Percentiles rank a stretch among this genome's conserved stretches.
These are phyloP conservation scores for Oreochromis tanganicae DNA, from an alignment of 2,113 vertebrate genomes.

Conservation along the genomic window DNA sequence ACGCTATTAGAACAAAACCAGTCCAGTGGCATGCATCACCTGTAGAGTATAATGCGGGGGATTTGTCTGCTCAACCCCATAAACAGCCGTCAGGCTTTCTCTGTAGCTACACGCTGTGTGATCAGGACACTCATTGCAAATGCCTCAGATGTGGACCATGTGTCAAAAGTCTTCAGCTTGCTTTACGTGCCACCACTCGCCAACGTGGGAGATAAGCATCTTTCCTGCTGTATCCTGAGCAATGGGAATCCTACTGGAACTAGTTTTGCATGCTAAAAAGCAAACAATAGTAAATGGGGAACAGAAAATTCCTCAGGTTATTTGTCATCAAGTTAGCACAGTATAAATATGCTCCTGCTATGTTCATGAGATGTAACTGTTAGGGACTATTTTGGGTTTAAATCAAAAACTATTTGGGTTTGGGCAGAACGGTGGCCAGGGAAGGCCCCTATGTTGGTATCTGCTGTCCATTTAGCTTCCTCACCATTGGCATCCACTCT, in stretches of 20 bases:
- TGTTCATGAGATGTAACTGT: slow-evolving; percentile 14
- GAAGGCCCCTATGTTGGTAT: slow-evolving; percentile 38
- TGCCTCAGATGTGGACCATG: slow-evolving; percentile 56
- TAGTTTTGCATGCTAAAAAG: slow-evolving; percentile 52
- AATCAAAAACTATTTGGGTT: slow-evolving; percentile 18
- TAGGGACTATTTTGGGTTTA: slow-evolving; percentile 10
- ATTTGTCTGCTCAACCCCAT: slow-evolving; percentile 41
- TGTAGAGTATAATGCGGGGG: slow-evolving; percentile 44
- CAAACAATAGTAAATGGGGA: slow-evolving; percentile 58
- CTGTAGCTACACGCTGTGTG: slow-evolving; percentile 31
- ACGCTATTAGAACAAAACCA: neutral
- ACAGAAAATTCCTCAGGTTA: slow-evolving; percentile 52
- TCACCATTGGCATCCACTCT: slow-evolving; percentile 17
- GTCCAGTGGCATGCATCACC: slow-evolving; percentile 45
- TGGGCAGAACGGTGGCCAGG: neutral
- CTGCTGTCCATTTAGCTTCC: slow-evolving; percentile 46
- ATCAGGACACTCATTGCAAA: slow-evolving; percentile 38
- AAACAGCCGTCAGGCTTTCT: slow-evolving; percentile 41
- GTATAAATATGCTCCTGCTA: slow-evolving; percentile 32
- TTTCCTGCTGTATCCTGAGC: neutral
- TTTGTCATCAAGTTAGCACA: slow-evolving; percentile 64
- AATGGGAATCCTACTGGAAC: slow-evolving; percentile 12
- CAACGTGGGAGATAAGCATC: slow-evolving; percentile 51
- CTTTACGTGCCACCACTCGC: slow-evolving; percentile 41
- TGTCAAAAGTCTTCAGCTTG: slow-evolving; percentile 49